These are phyloP conservation scores for Acanthurus leucopareius DNA, from an alignment of 2,797 vertebrate species.

Conservation along the genomic window DNA sequence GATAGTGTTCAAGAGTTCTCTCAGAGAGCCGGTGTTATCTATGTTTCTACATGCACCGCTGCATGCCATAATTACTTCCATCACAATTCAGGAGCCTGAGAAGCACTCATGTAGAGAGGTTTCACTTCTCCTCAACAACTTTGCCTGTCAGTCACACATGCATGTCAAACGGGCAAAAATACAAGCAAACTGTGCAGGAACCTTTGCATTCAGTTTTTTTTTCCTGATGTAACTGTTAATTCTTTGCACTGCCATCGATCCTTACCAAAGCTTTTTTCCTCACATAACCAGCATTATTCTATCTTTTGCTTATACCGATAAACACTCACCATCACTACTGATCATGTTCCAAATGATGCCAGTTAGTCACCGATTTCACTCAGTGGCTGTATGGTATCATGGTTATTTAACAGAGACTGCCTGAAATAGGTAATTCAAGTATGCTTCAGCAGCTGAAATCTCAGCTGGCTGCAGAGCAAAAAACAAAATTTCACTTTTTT, in stretches of 20 bases:
- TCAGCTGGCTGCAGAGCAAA: too few species aligned
- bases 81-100: conserved; percentile 58
- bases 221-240: not conserved
- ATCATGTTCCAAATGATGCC: not conserved
- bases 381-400: conserved; percentile 1
- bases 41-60: conserved; percentile 58
- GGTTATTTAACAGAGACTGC: conserved; percentile 13
- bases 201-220: not conserved
- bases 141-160: conserved; percentile 12
- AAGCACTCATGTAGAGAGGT: conserved; percentile 41
- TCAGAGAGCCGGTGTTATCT: conserved; percentile 46
- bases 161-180: not conserved
- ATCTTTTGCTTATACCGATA: not conserved
- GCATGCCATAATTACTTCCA: conserved; percentile 69
- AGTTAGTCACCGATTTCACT: not conserved
- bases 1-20: conserved; percentile 43
- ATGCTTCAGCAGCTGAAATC: not conserved
- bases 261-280: not conserved
- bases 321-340: not conserved
- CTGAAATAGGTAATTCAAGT: conserved; percentile 11
- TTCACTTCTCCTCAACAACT: conserved; percentile 34
- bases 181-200: not conserved
- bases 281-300: not conserved
- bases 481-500: too few species aligned
- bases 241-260: not conserved